Percentiles rank a stretch among this genome's conserved stretches.
Conservation (phyloP, 2,797 vertebrate species). For the Poecilia velifera region DNA sequence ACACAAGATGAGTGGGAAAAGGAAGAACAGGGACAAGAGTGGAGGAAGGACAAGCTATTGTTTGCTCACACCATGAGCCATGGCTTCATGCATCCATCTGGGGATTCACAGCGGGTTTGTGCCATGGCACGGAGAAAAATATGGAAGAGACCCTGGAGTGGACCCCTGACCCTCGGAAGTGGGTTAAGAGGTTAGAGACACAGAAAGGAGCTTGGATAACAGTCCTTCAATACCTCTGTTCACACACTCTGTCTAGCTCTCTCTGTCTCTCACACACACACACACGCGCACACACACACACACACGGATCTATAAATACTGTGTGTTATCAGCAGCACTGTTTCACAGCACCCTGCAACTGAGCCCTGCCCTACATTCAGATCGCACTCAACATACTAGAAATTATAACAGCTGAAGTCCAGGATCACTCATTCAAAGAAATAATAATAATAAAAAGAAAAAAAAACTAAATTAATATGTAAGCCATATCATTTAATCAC, state of each 20-base stretch:
- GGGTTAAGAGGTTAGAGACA: conserved; percentile 80
- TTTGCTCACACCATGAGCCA: conserved; percentile 32
- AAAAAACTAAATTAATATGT: conserved; percentile 7
- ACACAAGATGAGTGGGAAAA: conserved; percentile 26
- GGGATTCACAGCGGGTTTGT: conserved; percentile 14
- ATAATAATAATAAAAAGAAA: neutral
- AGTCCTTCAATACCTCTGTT: conserved; percentile 61
- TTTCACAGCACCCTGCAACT: conserved; percentile 51
- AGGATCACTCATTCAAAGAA: conserved; percentile 20
- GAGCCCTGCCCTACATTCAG: conserved; percentile 73
- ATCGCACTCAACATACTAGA: conserved; percentile 27
- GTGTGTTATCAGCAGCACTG: conserved; percentile 58
- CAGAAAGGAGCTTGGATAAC: conserved; percentile 64
- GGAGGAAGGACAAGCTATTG: conserved; percentile 31
- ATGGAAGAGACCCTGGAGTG: conserved; percentile 37
- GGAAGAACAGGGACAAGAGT: neutral
- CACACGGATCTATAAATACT: conserved; percentile 71
- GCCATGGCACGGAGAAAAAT: conserved; percentile 12
- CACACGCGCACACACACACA: conserved; percentile 24
- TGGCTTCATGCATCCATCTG: conserved; percentile 53
- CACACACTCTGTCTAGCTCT: conserved; percentile 28
- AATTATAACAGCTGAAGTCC: conserved; percentile 25
- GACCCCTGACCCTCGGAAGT: conserved; percentile 66
- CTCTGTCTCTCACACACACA: conserved; percentile 9
- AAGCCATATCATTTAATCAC: neutral